Conservation (phyloP, 2,888 invertebrate species). For the Lasioglossum zephyrum region DNA sequence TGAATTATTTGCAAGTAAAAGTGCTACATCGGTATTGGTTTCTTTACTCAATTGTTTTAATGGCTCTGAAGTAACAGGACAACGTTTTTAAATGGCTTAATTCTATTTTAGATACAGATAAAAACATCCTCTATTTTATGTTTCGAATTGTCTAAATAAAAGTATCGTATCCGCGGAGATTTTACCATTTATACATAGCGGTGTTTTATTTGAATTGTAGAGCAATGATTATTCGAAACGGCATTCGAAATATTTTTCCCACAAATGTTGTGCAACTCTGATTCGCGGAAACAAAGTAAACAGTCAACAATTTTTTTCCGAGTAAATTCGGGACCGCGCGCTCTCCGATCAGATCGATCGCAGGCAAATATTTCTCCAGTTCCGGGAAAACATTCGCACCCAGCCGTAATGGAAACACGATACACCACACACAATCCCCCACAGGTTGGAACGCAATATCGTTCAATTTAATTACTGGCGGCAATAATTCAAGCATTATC, state of each 20-base stretch:
- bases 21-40: too few relatives aligned
- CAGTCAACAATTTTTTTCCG: not conserved
- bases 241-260: not conserved
- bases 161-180: not conserved
- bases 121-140: too few relatives aligned
- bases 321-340: not conserved
- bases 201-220: too few relatives aligned
- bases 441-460: constrained; percentile 3
- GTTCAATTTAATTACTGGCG: constrained; percentile 36
- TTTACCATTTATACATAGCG: not conserved
- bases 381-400: not conserved
- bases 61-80: too few relatives aligned
- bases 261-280: not conserved
- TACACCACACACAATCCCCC: not conserved
- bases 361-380: not conserved
- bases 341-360: not conserved
- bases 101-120: too few relatives aligned
- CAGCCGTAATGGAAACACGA: not conserved
- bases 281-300: not conserved
- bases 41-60: too few relatives aligned
- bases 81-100: too few relatives aligned
- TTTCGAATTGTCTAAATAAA: not conserved
- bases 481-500: constrained; percentile 51
- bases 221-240: not conserved
- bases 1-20: too few relatives aligned